Conservation (phyloP, 2,888 invertebrate species). For the Pachydiplax longipennis region DNA sequence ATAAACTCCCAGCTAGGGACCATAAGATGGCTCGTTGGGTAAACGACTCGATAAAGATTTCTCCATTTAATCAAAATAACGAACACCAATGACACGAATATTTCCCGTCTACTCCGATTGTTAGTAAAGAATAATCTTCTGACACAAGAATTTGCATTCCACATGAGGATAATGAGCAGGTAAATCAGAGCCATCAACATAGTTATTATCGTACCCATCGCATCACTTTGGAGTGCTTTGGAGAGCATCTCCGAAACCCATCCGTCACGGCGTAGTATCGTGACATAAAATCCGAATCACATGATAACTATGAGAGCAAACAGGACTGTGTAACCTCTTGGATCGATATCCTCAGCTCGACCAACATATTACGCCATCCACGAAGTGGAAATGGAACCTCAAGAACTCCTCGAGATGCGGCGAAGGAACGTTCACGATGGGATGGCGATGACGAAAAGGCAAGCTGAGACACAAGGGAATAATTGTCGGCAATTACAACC, state of each 20-base stretch:
- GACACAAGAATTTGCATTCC: too few species aligned
- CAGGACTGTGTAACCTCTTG: not conserved
- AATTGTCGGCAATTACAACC: too few species aligned
- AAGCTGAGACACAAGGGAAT: too few species aligned
- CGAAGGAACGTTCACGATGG: not conserved
- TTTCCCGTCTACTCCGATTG: too few species aligned
- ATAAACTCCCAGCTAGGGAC: too few species aligned
- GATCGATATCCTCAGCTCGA: not conserved
- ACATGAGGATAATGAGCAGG: too few species aligned
- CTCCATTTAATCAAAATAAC: too few species aligned
- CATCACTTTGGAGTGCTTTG: not conserved
- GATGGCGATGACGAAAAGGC: not conserved
- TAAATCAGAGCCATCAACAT: too few species aligned
- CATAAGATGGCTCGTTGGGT: too few species aligned
- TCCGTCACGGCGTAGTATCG: not conserved
- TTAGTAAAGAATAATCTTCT: too few species aligned
- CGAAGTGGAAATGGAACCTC: not conserved
- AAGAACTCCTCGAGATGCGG: not conserved
- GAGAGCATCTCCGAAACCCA: not conserved
- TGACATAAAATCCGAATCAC: not conserved
- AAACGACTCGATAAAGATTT: too few species aligned
- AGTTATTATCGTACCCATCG: not conserved
- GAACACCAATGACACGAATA: too few species aligned
- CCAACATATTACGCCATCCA: not conserved
- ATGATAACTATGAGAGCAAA: not conserved